Evolutionary conservation across 1,140 invertebrate genomes (phyloP).

Genomic region (Portunus trituberculatus): DNA sequence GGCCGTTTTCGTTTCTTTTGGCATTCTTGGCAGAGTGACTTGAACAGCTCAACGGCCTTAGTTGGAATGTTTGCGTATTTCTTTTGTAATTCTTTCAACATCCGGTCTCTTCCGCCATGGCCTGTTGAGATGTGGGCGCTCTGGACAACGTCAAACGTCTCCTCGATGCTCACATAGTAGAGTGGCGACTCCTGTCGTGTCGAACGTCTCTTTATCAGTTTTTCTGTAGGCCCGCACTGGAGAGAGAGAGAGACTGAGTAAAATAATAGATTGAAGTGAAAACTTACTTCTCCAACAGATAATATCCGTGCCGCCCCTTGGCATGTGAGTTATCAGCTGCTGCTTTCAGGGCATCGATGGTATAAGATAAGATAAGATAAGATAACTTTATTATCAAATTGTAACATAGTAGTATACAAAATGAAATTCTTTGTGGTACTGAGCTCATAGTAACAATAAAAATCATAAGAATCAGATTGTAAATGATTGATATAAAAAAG

Average conservation of each 20-base stretch:
- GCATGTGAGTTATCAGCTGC: not conserved
- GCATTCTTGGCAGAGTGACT: slow-evolving; percentile 43
- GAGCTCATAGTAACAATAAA: too few relatives aligned
- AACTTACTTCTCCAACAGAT: slow-evolving; percentile 30
- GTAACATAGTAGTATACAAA: too few relatives aligned
- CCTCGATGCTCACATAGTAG: slow-evolving; percentile 22
- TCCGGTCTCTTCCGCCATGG: slow-evolving; percentile 56
- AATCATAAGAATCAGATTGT: too few relatives aligned
- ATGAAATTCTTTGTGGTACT: too few relatives aligned
- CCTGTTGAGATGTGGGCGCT: slow-evolving; percentile 61
- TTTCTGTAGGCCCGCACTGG: not conserved
- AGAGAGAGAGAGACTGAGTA: too few relatives aligned
- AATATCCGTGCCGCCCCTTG: not conserved
- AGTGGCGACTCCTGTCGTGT: not conserved
- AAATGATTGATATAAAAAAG: too few relatives aligned
- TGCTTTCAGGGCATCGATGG: not conserved
- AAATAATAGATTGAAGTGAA: too few relatives aligned
- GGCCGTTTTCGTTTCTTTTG: slow-evolving; percentile 58
- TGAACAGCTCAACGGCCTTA: slow-evolving; percentile 47
- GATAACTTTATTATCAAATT: too few relatives aligned
- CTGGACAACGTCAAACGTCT: slow-evolving; percentile 56
- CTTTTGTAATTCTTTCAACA: not conserved
- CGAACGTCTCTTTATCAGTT: slow-evolving; percentile 33
- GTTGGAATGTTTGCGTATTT: slow-evolving; percentile 59
- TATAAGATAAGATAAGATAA: too few relatives aligned